phyloP scores from a whole-genome alignment of 2,888 invertebrate genomes.

The Limnephilus auricula region DNA sequence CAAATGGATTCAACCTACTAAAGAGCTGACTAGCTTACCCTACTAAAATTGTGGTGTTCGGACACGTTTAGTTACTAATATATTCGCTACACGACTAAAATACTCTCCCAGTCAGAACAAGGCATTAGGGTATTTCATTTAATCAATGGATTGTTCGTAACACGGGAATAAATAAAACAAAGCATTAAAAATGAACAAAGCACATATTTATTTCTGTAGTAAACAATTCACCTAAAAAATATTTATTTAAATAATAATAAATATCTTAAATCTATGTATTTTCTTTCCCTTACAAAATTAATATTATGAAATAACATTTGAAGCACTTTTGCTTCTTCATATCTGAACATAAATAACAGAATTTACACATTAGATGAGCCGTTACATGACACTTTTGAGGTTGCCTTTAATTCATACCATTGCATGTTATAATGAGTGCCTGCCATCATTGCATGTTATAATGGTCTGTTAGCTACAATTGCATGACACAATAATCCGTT shows the following conservation, averaged over 20 bases:
- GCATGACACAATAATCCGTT: too few relatives aligned
- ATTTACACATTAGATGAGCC: not conserved
- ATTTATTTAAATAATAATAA: constrained; percentile 34
- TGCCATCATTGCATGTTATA: not conserved
- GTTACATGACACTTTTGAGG: not conserved
- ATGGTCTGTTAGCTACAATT: not conserved
- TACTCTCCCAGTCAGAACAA: too few relatives aligned
- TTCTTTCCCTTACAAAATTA: constrained; percentile 5
- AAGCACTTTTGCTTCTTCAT: not conserved
- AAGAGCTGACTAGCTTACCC: too few relatives aligned
- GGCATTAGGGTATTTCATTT: too few relatives aligned
- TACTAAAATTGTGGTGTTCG: too few relatives aligned
- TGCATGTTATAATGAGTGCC: not conserved
- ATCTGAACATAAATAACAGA: not conserved
- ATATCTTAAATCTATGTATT: constrained; percentile 14
- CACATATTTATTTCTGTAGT: constrained; percentile 28
- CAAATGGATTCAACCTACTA: too few relatives aligned
- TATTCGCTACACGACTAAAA: too few relatives aligned
- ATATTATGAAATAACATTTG: not conserved
- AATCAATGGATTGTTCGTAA: too few relatives aligned
- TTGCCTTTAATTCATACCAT: not conserved
- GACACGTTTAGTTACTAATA: too few relatives aligned
- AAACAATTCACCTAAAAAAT: constrained; percentile 35
- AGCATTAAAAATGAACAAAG: constrained; percentile 26
- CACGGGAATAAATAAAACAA: constrained; percentile 1